These are phyloP conservation scores for Drosophila borborema DNA, from an alignment of 2,888 invertebrate genomes.

Conservation along the genomic window DNA sequence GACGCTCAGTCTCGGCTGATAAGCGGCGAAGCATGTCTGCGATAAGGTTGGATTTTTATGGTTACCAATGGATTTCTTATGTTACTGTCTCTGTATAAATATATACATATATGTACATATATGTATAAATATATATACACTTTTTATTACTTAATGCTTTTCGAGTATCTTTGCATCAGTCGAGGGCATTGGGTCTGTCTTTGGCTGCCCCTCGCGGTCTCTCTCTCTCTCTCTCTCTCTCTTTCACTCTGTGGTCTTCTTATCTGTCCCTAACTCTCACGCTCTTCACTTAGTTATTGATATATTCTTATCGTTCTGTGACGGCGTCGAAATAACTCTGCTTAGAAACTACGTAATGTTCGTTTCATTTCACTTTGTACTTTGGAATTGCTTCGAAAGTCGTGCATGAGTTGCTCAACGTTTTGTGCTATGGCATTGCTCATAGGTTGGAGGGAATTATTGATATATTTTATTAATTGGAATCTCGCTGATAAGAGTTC, in stretches of 20 bases:
- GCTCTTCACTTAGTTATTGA: conserved; percentile 18
- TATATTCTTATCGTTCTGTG: conserved; percentile 58
- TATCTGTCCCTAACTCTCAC: not conserved
- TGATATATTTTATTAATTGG: conserved; percentile 25
- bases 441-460: conserved; percentile 11
- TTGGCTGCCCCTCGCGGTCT: not conserved
- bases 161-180: conserved; percentile 39
- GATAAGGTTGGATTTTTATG: conserved; percentile 38
- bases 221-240: not conserved
- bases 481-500: conserved; percentile 36
- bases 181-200: conserved; percentile 7
- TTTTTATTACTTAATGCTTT: conserved; percentile 5
- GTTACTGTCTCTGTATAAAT: not conserved
- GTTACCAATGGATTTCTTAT: conserved; percentile 26
- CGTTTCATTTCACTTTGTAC: conserved; percentile 39
- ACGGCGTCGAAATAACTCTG: conserved; percentile 66
- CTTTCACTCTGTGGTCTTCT: not conserved
- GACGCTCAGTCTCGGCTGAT: conserved; percentile 34
- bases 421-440: conserved; percentile 9
- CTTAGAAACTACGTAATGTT: conserved; percentile 76
- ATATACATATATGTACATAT: too few species aligned
- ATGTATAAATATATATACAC: not conserved
- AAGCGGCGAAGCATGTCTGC: conserved; percentile 22
- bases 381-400: conserved; percentile 43
- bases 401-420: conserved; percentile 58